Evolutionary conservation across 2,113 vertebrate species (phyloP).

Genomic region (Podarcis cretensis): DNA sequence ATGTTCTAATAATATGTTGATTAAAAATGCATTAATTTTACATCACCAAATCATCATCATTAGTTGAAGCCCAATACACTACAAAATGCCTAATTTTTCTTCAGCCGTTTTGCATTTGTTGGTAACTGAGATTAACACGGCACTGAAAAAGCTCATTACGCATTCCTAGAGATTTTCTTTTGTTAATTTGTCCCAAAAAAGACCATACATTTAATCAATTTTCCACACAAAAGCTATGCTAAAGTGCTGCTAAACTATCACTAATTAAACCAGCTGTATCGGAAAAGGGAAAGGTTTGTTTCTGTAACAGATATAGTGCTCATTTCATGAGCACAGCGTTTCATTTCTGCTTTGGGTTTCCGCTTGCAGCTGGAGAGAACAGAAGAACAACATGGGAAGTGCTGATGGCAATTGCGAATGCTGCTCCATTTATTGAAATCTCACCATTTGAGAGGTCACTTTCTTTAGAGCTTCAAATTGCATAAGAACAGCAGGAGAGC

Average conservation of each 20-base stretch:
- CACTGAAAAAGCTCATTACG: slow-evolving; percentile 55
- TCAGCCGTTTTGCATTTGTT: slow-evolving; percentile 36
- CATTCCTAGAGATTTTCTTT: background rate
- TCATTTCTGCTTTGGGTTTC: background rate
- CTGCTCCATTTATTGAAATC: background rate
- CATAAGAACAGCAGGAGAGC: too few relatives aligned
- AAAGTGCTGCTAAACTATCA: slow-evolving; percentile 18
- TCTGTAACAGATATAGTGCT: background rate
- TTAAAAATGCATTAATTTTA: slow-evolving; percentile 64
- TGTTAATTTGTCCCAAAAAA: background rate
- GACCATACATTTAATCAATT: background rate
- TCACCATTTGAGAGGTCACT: too few relatives aligned
- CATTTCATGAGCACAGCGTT: background rate
- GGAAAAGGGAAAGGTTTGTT: background rate
- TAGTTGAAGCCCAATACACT: slow-evolving; percentile 46
- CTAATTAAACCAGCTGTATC: slow-evolving; percentile 11
- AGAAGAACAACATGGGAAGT: slow-evolving; percentile 10
- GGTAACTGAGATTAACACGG: slow-evolving; percentile 7
- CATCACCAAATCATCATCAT: slow-evolving; percentile 51
- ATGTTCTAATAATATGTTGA: slow-evolving; percentile 48
- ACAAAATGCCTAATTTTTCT: slow-evolving; percentile 58
- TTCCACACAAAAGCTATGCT: background rate
- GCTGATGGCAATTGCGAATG: background rate
- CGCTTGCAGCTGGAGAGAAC: too few relatives aligned
- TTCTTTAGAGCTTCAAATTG: background rate